A percentile compares a stretch with the other conserved stretches of the same genome.
These are phyloP conservation scores for Xyrichtys novacula DNA, from an alignment of 2,797 vertebrate genomes.

Conservation along the genomic window DNA sequence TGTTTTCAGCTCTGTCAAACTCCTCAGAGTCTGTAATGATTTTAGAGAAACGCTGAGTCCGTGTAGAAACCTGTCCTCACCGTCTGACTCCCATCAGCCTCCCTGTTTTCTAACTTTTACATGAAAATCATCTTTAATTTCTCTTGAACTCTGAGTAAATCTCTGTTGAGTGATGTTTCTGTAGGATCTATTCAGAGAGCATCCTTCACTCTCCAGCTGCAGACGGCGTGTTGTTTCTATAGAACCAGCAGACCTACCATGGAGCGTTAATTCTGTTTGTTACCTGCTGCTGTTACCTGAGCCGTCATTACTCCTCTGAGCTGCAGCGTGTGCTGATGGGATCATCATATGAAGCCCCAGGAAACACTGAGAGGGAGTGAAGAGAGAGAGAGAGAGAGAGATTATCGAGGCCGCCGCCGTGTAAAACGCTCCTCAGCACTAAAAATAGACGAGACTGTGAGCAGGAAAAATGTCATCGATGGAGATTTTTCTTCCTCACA, in stretches of 20 bases:
- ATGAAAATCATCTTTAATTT: not conserved
- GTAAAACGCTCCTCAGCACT: conserved; percentile 45
- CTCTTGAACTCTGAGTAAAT: not conserved
- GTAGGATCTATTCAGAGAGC: conserved; percentile 31
- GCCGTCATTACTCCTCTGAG: conserved; percentile 56
- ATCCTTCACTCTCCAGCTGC: conserved; percentile 34
- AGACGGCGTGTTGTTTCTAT: conserved; percentile 30
- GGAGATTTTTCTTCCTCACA: conserved; percentile 25
- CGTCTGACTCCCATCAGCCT: not conserved
- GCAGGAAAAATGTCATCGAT: conserved; percentile 37
- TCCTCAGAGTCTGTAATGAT: no score
- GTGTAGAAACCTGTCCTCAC: not conserved
- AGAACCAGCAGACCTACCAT: conserved; percentile 12
- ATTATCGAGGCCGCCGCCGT: conserved; percentile 48
- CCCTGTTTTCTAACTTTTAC: not conserved
- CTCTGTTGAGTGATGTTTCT: not conserved
- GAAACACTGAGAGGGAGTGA: conserved; percentile 43
- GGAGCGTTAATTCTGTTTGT: conserved; percentile 58
- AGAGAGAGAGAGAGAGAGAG: conserved; percentile 51
- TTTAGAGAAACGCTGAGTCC: not conserved
- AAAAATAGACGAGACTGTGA: conserved; percentile 49
- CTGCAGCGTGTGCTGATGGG: conserved; percentile 51
- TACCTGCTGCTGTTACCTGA: conserved; percentile 55
- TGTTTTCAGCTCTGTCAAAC: conserved; percentile 37
- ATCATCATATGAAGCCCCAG: conserved; percentile 54